phyloP scores from a whole-genome alignment of 1,140 invertebrate genomes.

The Drosophila suzukii region DNA sequence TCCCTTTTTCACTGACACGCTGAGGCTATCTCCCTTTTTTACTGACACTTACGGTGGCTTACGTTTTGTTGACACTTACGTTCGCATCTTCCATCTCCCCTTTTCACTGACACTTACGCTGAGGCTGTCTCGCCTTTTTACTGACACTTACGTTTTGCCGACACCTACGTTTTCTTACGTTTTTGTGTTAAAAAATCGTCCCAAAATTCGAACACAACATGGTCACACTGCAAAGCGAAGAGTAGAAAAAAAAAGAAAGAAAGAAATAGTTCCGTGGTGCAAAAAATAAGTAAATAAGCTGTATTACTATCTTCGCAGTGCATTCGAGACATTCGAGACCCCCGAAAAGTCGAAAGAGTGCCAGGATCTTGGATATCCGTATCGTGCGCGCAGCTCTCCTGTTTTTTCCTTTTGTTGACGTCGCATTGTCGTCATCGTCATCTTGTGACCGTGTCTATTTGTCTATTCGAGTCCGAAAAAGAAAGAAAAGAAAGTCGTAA shows the following conservation, averaged over 20 bases:
- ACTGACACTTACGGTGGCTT: too few species aligned
- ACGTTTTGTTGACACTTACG: too few species aligned
- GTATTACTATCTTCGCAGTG: conserved; percentile 4
- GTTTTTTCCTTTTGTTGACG: conserved; percentile 55
- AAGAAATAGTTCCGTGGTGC: conserved; percentile 36
- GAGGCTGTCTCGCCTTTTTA: too few species aligned
- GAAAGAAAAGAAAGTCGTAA: conserved; percentile 78
- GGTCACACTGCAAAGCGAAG: background rate
- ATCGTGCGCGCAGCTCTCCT: conserved; percentile 25
- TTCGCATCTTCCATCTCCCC: too few species aligned
- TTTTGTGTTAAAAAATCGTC: too few species aligned
- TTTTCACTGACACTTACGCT: too few species aligned
- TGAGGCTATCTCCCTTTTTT: too few species aligned
- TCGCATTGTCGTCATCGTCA: conserved; percentile 69
- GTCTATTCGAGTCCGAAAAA: conserved; percentile 47
- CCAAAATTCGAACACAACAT: too few species aligned
- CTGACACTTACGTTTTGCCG: too few species aligned
- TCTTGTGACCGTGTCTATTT: conserved; percentile 72
- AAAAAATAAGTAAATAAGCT: conserved; percentile 60
- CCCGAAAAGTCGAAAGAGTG: conserved; percentile 16
- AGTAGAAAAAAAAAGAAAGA: background rate
- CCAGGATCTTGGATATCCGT: conserved; percentile 9
- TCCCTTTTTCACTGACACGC: too few species aligned
- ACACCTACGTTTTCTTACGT: too few species aligned
- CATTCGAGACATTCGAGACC: conserved; percentile 14